Percentiles rank a stretch among this genome's conserved stretches.
Conservation (phyloP, 2,113 vertebrate genomes). For the Petrocephalus zakoni region DNA sequence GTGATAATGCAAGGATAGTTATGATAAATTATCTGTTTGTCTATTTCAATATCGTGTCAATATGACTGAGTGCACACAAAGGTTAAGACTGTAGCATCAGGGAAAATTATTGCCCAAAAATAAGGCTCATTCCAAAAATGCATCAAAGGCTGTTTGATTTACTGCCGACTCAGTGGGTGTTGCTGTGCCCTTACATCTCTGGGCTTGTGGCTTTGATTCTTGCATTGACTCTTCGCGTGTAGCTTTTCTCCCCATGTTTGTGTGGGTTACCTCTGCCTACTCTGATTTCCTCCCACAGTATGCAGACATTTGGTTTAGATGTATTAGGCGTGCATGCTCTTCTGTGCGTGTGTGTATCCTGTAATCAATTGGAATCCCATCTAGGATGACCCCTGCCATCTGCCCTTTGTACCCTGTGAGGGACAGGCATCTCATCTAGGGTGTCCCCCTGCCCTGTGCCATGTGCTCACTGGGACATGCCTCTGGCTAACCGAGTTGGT, state of each 20-base stretch:
- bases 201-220: background rate
- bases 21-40: background rate
- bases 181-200: background rate
- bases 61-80: background rate
- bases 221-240: background rate
- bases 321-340: background rate
- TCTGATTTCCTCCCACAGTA: background rate
- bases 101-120: background rate
- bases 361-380: background rate
- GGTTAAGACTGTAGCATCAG: background rate
- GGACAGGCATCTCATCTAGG: too few species aligned
- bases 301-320: background rate
- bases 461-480: background rate
- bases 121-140: background rate
- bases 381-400: background rate
- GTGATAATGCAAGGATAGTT: background rate
- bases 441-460: too few species aligned
- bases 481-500: background rate
- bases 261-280: background rate
- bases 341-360: background rate
- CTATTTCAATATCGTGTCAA: background rate
- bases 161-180: background rate
- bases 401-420: background rate
- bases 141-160: background rate
- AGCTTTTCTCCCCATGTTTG: background rate